Base-by-base conservation (phyloP, 2,113 vertebrate species). In the Falcunculus frontatus region DNA sequence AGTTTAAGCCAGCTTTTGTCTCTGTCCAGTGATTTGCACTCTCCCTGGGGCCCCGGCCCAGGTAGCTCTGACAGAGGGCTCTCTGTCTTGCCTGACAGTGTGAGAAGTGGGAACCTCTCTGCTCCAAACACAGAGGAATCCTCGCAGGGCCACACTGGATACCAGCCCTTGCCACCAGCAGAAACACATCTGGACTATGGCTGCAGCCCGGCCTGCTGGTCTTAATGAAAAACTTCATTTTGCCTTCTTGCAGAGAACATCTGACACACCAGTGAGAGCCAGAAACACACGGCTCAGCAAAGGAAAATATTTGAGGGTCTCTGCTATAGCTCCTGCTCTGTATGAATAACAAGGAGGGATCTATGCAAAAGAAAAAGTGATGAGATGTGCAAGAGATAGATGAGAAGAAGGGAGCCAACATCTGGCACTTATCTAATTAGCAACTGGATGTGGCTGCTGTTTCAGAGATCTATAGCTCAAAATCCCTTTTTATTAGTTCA, bases 361-460 rank as follows among this genome's bases (percentile, higher is more conserved):
- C 53, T 20, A 55, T 32, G 63, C 33, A 44, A 82, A 72, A 55
- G 37, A 39, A 68, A 72, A 89, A 87, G n/a, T 11, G 16, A 47
- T 15, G 33, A 73, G 63, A 80, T 29, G 41, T 33, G 46, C 17
- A 65, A 89, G 95, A 94, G 65, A 84, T n/a, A 92, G 50, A 92
- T 2, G 16, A 94, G 80, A 52, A 77, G 29, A 80, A 75, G 35
- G 62, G 23, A 90, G 74, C 35, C 82, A 94, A 64, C 79, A 93
- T 70, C 79, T 74, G 50, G 75, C 88, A 74, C 86, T 96, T 80
- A 85, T 35, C 93, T 97, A 90, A 97, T 96, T 80, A 96, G 84
- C 70, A 91, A 87, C 77, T 97, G 87, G 49, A 20, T 94, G 79
- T 57, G 59, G 80, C 35, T 93, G 84, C 88, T 96, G 90, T 70